phyloP scores from a whole-genome alignment of 1,140 invertebrate genomes.

The Phymastichus coffea region DNA sequence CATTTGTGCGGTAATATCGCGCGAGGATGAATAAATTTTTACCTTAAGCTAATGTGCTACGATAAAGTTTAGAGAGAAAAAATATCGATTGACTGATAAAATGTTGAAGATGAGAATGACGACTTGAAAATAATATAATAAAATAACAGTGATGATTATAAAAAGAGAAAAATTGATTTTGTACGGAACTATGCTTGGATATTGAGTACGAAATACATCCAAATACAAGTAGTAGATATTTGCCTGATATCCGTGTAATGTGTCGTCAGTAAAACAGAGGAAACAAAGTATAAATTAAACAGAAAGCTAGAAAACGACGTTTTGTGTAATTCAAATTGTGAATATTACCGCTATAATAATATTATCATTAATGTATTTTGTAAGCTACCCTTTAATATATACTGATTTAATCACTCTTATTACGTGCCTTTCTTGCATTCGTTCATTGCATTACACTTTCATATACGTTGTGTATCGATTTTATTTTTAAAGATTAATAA shows the following conservation, averaged over 20 bases:
- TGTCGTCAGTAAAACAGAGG: slow-evolving; percentile 34
- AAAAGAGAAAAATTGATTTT: slow-evolving; percentile 38
- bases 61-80: slow-evolving; percentile 1
- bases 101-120: slow-evolving; percentile 35
- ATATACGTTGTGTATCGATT: too few relatives aligned
- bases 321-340: slow-evolving; percentile 43
- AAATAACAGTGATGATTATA: slow-evolving; percentile 28
- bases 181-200: slow-evolving; percentile 50
- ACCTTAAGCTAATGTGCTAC: too few relatives aligned
- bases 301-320: slow-evolving; percentile 18
- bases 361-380: slow-evolving; percentile 49
- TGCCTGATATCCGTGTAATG: slow-evolving; percentile 43
- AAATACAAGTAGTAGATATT: slow-evolving; percentile 48
- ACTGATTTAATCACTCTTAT: slow-evolving; percentile 30
- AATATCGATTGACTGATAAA: slow-evolving; percentile 22
- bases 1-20: too few relatives aligned
- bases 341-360: slow-evolving; percentile 43
- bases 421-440: slow-evolving; percentile 16
- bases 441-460: slow-evolving; percentile 3
- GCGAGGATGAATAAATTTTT: too few relatives aligned
- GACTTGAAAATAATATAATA: slow-evolving; percentile 32
- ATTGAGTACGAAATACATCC: slow-evolving; percentile 47
- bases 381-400: slow-evolving; percentile 45
- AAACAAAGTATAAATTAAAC: slow-evolving; percentile 28
- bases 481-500: too few relatives aligned